Evolutionary conservation across 2,888 invertebrate species (phyloP).

Genomic region (Platycheirus albimanus): DNA sequence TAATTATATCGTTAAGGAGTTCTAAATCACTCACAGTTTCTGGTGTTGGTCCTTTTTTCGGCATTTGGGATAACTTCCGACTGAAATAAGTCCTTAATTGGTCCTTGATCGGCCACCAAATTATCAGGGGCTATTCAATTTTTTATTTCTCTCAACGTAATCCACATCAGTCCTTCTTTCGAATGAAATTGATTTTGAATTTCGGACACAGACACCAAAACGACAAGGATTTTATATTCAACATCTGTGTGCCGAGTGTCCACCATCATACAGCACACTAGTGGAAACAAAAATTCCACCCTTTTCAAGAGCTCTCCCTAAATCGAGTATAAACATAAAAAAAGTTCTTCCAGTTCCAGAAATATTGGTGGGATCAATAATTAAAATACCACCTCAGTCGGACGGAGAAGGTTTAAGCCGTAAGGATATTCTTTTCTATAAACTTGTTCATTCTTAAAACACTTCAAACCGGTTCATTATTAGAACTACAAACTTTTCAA

Average conservation of each 20-base stretch:
- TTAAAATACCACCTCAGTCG: constrained; percentile 69
- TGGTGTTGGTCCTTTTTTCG: constrained; percentile 47
- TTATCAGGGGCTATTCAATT: no score
- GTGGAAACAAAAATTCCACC: constrained; percentile 67
- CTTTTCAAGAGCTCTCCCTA: constrained; percentile 54
- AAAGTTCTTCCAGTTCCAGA: constrained; percentile 12
- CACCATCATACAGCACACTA: constrained; percentile 64
- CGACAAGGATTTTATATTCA: constrained; percentile 22
- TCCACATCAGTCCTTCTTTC: constrained; percentile 7
- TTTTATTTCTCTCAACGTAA: no score
- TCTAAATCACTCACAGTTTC: constrained; percentile 71
- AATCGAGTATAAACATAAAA: constrained; percentile 14
- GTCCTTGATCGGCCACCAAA: constrained; percentile 72
- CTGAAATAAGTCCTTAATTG: constrained; percentile 70
- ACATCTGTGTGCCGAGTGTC: constrained; percentile 52
- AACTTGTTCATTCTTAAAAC: constrained; percentile 65
- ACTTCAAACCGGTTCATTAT: constrained; percentile 70
- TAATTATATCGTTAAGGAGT: constrained; percentile 73
- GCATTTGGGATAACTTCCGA: constrained; percentile 56
- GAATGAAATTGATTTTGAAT: constrained; percentile 39
- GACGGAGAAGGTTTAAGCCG: no score
- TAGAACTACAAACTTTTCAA: constrained; percentile 67
- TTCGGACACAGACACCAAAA: constrained; percentile 57
- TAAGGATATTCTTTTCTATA: constrained; percentile 39
- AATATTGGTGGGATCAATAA: constrained; percentile 62